These are phyloP conservation scores for Melopsittacus undulatus DNA, from an alignment of 2,797 vertebrate genomes.

Conservation along the genomic window DNA sequence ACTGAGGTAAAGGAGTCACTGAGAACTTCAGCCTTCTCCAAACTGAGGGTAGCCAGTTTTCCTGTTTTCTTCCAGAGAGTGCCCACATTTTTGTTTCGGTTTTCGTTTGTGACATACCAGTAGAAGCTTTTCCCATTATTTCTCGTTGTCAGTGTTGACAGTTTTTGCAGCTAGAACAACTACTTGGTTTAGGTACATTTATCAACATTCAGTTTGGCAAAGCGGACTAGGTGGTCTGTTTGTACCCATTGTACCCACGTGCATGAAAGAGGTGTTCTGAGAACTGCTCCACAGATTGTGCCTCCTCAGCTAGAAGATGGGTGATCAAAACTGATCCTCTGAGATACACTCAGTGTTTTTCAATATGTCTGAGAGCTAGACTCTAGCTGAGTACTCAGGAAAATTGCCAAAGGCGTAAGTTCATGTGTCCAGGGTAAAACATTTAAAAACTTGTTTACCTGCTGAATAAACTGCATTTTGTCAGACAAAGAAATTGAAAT, in stretches of 20 bases:
- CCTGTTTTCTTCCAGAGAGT: not conserved
- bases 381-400: not conserved
- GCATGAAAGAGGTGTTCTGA: not conserved
- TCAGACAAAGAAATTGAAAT: not conserved
- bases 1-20: not conserved
- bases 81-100: not conserved
- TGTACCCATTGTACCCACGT: not conserved
- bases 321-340: not conserved
- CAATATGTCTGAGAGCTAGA: not conserved
- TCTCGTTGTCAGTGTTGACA: not conserved
- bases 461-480: not conserved
- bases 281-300: not conserved
- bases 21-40: not conserved
- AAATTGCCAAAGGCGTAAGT: accelerated
- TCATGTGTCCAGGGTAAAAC: not conserved
- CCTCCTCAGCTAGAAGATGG: not conserved
- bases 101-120: not conserved
- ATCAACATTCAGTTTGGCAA: not conserved
- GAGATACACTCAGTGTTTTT: not conserved
- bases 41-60: not conserved
- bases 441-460: not conserved
- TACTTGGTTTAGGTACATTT: not conserved
- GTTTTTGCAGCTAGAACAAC: not conserved
- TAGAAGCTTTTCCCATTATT: not conserved
- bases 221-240: not conserved